Evolutionary conservation across 1,140 invertebrate species (phyloP).

Genomic region (Drosophila aff.): DNA sequence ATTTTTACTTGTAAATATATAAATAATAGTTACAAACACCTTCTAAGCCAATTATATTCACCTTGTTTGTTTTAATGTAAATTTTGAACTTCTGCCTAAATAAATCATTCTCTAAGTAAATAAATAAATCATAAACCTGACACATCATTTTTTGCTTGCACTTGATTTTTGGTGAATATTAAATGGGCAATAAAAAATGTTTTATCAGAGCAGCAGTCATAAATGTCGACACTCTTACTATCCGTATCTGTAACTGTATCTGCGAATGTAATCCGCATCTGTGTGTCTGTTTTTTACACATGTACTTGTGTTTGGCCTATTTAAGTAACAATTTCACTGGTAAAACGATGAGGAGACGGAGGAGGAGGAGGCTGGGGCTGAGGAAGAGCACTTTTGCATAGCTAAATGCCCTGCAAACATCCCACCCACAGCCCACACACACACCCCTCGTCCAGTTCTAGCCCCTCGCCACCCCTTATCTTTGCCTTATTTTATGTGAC

Average conservation of each 20-base stretch:
- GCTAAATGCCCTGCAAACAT: conserved; percentile 68
- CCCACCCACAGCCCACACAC: conserved; percentile 3
- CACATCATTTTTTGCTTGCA: conserved; percentile 12
- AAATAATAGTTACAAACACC: background rate
- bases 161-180: conserved; percentile 28
- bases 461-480: conserved; percentile 14
- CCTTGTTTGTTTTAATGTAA: background rate
- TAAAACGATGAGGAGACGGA: background rate
- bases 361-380: background rate
- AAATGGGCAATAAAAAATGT: conserved; percentile 50
- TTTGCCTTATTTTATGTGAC: conserved; percentile 70
- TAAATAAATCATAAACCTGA: background rate
- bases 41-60: background rate
- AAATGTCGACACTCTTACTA: conserved; percentile 60
- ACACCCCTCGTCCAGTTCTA: background rate
- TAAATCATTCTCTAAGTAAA: background rate
- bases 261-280: background rate
- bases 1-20: background rate
- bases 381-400: conserved; percentile 58
- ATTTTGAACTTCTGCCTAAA: background rate
- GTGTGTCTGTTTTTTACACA: conserved; percentile 27
- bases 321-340: conserved; percentile 53
- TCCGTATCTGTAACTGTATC: background rate
- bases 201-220: conserved; percentile 48
- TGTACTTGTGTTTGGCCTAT: conserved; percentile 58